phyloP scores from a whole-genome alignment of 1,140 invertebrate genomes.

The Bombus haemorrhoidalis region DNA sequence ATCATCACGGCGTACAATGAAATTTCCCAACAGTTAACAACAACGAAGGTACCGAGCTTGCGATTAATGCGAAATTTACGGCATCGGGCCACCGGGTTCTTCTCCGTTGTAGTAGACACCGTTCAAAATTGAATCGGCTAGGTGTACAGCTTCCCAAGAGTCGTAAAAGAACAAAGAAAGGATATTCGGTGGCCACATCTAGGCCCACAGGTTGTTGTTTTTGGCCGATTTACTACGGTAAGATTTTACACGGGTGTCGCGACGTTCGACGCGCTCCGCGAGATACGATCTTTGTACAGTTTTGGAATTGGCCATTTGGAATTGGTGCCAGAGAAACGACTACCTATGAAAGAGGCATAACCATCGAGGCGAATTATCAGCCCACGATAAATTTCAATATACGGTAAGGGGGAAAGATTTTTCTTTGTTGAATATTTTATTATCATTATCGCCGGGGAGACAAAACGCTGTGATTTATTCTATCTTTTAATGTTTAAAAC shows the following conservation, averaged over 20 bases:
- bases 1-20: slow-evolving; percentile 3
- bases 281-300: not conserved
- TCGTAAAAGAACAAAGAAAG: slow-evolving; percentile 44
- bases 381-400: too few relatives aligned
- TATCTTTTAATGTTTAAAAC: too few relatives aligned
- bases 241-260: slow-evolving; percentile 28
- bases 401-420: not conserved
- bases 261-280: not conserved
- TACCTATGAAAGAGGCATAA: too few relatives aligned
- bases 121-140: slow-evolving; percentile 62
- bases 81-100: not conserved
- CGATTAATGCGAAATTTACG: slow-evolving; percentile 68
- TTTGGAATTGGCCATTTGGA: not conserved
- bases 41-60: not conserved
- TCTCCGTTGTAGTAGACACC: not conserved
- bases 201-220: slow-evolving; percentile 43
- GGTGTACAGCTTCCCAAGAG: slow-evolving; percentile 56
- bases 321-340: not conserved
- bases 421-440: too few relatives aligned
- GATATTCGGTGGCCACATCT: slow-evolving; percentile 50
- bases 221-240: slow-evolving; percentile 35
- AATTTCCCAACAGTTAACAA: not conserved
- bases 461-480: too few relatives aligned
- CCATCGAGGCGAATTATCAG: too few relatives aligned
- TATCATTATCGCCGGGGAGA: rapidly evolving